phyloP scores from a whole-genome alignment of 2,797 vertebrate species.

The Synaphobranchus kaupii region DNA sequence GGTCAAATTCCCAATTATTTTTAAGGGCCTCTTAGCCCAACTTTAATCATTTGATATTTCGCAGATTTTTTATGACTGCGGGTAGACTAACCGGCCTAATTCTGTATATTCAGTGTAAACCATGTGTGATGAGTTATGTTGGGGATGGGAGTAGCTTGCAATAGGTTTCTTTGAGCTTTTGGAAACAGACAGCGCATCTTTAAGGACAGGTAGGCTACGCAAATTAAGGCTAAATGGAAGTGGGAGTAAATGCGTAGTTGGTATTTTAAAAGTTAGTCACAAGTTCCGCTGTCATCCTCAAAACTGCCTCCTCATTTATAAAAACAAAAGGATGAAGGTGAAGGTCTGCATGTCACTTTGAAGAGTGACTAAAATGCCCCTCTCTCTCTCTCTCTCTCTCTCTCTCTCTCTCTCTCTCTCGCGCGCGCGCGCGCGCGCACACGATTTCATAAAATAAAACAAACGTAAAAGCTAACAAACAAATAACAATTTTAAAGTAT shows the following conservation, averaged over 20 bases:
- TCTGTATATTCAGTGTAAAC: neutral
- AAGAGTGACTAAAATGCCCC: neutral
- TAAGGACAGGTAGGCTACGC: conserved; percentile 28
- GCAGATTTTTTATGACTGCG: neutral
- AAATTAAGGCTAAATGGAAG: conserved; percentile 51
- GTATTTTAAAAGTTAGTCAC: conserved; percentile 55
- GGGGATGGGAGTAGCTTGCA: neutral
- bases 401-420: conserved; percentile 36
- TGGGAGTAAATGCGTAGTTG: conserved; percentile 41
- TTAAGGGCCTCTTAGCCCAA: neutral
- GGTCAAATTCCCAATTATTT: neutral
- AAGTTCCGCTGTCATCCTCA: conserved; percentile 53
- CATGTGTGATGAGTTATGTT: neutral
- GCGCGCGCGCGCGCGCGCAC: neutral
- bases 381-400: neutral
- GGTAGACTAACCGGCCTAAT: too few relatives aligned
- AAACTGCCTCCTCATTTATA: conserved; percentile 64
- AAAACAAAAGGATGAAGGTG: conserved; percentile 61
- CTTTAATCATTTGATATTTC: neutral
- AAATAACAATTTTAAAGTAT: too few relatives aligned
- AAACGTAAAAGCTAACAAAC: neutral
- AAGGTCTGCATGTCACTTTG: conserved; percentile 47
- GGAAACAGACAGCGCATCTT: neutral
- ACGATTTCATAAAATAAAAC: neutral
- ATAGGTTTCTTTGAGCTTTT: neutral